Base-by-base conservation (phyloP, 2,113 vertebrate genomes). In the Gulo gulo region DNA sequence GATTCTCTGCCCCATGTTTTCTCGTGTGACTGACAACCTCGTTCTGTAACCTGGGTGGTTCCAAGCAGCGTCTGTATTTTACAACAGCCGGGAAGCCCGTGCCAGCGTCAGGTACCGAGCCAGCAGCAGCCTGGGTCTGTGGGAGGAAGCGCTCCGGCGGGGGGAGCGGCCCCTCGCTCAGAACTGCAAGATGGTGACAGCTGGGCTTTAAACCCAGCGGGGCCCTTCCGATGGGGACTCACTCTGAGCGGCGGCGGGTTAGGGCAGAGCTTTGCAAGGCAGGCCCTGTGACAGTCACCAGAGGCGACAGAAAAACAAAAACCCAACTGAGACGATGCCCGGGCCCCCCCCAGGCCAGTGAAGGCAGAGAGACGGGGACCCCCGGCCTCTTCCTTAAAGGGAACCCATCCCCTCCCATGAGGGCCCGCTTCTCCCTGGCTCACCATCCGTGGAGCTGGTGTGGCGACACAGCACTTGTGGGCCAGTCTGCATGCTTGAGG, bases 391-490 rank as follows among this genome's bases (percentile, higher is more conserved):
- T 12, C 65, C 34, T 67, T 5, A 63, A 47, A 0, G 2, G 2
- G 18, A 14, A 36, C 83, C 42, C 29, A 1, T 7, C 23, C 0
- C 4, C 29, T 80, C 15, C n/a, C 45, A 10, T 11, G 4, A 55
- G 52, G 42, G 2, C 34, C 21, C 0, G 1, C 34, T 9, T 52
- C 50, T 47, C 61, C 91, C 31, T 0, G 10, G 18, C 24, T 7
- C 13, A 39, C 39, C 8, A 50, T 9, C 23, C 5, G 13, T 10
- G 1, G 55, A n/a, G 79, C 11, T 4, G 0, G 14, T 20, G 1
- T 0, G 57, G 13, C 6, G 0, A 29, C 74, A 67, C 29, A 2
- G 10, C 0, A 0, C 2, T 55, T n/a, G 5, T 42, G 0, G 1
- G 5, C 8, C 6, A 1, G 23, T 31, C 69, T 1, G 11, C 7